These are phyloP conservation scores for Microcebus jonahi DNA, from an alignment of 2,113 vertebrate genomes.

Conservation along the genomic window DNA sequence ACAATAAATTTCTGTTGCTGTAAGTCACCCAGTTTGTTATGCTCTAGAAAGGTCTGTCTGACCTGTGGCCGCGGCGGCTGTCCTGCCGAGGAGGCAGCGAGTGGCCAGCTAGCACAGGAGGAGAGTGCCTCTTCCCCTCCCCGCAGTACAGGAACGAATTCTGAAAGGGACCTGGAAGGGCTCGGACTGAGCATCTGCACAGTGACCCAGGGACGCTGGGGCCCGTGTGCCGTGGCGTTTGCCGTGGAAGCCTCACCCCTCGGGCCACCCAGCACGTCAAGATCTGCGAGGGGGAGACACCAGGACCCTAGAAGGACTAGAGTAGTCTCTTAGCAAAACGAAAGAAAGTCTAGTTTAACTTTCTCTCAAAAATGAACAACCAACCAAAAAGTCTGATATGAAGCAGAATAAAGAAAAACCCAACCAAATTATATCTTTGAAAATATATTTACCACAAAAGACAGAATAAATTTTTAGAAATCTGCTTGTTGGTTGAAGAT, in stretches of 20 bases:
- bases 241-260: background rate
- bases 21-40: background rate
- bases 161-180: background rate
- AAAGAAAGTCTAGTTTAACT: slow-evolving; percentile 34
- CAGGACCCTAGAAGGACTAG: background rate
- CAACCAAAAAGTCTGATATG: background rate
- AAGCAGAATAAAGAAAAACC: slow-evolving; percentile 2
- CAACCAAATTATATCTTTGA: background rate
- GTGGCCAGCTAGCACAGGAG: background rate
- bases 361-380: slow-evolving; percentile 4
- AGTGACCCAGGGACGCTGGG: background rate
- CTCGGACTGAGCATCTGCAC: background rate
- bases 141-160: background rate
- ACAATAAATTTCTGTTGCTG: background rate
- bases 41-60: background rate
- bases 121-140: background rate
- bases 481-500: background rate
- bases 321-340: background rate
- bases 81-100: background rate
- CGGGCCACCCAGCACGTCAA: background rate
- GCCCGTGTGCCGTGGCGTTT: background rate
- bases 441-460: slow-evolving; percentile 49
- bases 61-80: slow-evolving; percentile 32
- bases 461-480: slow-evolving; percentile 43
- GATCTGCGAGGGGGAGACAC: fast-evolving